Evolutionary conservation across 2,797 vertebrate genomes (phyloP).

Genomic region (Bothrops alternatus): DNA sequence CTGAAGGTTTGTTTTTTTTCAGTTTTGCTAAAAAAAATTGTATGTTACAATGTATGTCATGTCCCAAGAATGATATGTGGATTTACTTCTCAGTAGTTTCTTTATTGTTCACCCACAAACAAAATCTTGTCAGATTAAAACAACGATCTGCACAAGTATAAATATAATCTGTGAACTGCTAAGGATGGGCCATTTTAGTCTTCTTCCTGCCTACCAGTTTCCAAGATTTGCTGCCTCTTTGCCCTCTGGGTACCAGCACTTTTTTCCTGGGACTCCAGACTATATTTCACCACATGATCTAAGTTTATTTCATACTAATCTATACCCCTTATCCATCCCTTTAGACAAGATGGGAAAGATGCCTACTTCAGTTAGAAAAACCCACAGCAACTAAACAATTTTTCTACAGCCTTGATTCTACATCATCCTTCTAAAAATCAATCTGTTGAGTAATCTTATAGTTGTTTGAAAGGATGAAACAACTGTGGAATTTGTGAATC

Average conservation of each 20-base stretch:
- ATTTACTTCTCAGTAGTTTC: not conserved
- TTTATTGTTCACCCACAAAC: not conserved
- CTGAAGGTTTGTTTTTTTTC: fast-evolving
- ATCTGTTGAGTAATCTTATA: not conserved
- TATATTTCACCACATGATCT: not conserved
- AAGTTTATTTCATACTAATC: not conserved
- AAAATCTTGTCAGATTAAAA: not conserved
- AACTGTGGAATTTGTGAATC: not conserved
- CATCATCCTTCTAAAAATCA: not conserved
- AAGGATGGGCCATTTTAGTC: not conserved
- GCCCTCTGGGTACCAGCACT: not conserved
- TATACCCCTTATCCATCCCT: not conserved
- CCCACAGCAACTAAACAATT: not conserved
- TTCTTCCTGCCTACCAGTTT: not conserved
- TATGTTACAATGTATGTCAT: not conserved
- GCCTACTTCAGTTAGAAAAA: not conserved
- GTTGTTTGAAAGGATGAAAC: not conserved
- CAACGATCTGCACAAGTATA: not conserved
- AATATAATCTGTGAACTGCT: not conserved
- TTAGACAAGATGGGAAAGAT: not conserved
- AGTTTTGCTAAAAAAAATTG: not conserved
- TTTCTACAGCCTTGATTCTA: not conserved
- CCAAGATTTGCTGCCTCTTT: not conserved
- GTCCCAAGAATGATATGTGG: not conserved
- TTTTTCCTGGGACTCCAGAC: not conserved